Evolutionary conservation across 2,113 vertebrate species (phyloP).

Genomic region (Hydrochoerus hydrochaeris): DNA sequence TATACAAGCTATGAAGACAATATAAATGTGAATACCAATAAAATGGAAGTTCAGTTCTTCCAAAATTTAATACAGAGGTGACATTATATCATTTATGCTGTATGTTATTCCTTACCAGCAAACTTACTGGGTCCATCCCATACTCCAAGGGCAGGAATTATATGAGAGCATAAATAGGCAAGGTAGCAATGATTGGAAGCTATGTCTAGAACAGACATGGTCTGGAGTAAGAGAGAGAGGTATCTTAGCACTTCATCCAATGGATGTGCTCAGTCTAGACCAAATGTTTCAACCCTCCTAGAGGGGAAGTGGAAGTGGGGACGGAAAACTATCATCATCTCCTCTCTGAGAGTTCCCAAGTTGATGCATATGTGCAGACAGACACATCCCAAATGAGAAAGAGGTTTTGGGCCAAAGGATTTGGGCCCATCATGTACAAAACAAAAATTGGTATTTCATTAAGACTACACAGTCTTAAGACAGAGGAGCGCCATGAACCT

Average conservation of each 20-base stretch:
- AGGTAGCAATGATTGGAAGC: not conserved
- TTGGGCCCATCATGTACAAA: not conserved
- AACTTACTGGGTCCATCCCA: not conserved
- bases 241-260: not conserved
- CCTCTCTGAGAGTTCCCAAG: not conserved
- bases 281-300: too few relatives aligned
- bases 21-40: not conserved
- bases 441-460: not conserved
- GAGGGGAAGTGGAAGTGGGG: not conserved
- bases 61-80: not conserved
- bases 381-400: not conserved
- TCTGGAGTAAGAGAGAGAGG: rapidly evolving
- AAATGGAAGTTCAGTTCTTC: not conserved
- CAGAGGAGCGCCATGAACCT: not conserved
- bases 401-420: not conserved
- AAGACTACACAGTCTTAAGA: not conserved
- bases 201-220: too few relatives aligned
- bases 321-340: too few relatives aligned
- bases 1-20: not conserved
- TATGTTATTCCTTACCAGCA: not conserved
- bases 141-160: not conserved
- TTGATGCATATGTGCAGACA: not conserved
- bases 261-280: not conserved
- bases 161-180: not conserved
- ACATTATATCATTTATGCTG: not conserved